These are phyloP conservation scores for Bibio marci DNA, from an alignment of 2,888 invertebrate species.

Conservation along the genomic window DNA sequence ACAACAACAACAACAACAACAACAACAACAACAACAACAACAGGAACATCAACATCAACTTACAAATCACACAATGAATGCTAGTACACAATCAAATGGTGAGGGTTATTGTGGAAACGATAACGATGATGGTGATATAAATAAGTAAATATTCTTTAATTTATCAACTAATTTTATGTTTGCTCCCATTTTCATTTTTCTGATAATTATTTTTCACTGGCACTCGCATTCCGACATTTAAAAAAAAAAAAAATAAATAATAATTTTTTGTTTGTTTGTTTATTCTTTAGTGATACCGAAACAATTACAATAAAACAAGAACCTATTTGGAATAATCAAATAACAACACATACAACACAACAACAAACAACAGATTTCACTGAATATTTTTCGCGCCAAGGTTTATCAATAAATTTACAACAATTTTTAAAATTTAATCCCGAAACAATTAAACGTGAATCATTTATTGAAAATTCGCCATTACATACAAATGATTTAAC, in stretches of 20 bases:
- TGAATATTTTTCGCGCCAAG: conserved; percentile 33
- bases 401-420: conserved; percentile 38
- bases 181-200: not conserved
- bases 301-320: conserved; percentile 22
- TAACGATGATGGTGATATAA: conserved; percentile 2
- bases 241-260: too few relatives aligned
- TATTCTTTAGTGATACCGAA: too few relatives aligned
- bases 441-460: conserved; percentile 34
- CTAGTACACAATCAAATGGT: conserved; percentile 1
- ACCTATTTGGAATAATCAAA: conserved; percentile 23
- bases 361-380: conserved; percentile 28
- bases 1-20: conserved; percentile 20
- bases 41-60: conserved; percentile 3
- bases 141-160: conserved; percentile 1
- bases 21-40: conserved; percentile 10
- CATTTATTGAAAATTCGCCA: conserved; percentile 16
- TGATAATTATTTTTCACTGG: too few relatives aligned
- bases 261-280: too few relatives aligned
- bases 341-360: conserved; percentile 18
- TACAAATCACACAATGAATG: not conserved
- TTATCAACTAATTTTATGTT: not conserved
- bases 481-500: conserved; percentile 14
- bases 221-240: too few relatives aligned
- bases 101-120: not conserved
- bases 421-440: conserved; percentile 46